These are phyloP conservation scores for Porites lutea DNA, from an alignment of 64 coral and sea anemone species.

Conservation along the genomic window DNA sequence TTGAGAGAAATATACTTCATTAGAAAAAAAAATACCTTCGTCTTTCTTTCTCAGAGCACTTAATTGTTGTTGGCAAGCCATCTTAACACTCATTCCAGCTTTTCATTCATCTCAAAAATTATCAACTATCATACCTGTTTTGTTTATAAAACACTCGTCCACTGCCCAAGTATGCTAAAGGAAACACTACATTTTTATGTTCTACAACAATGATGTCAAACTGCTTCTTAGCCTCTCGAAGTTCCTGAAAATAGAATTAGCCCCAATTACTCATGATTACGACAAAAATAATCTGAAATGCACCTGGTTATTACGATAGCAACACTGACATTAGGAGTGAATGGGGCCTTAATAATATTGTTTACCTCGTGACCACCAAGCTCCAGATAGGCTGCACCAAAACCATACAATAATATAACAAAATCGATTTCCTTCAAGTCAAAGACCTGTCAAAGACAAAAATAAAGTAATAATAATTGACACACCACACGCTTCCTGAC, in stretches of 20 bases:
- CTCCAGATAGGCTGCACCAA: constrained; percentile 80
- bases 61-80: too few species aligned
- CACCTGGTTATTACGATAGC: too few species aligned
- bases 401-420: constrained; percentile 81
- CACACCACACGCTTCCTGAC: too few species aligned
- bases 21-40: neutral
- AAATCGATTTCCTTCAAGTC: constrained; percentile 77
- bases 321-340: too few species aligned
- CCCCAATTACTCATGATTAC: too few species aligned
- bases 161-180: constrained; percentile 81
- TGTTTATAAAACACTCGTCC: constrained; percentile 85
- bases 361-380: constrained; percentile 71
- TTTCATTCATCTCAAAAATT: too few species aligned
- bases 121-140: constrained; percentile 61
- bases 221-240: constrained; percentile 70
- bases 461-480: too few species aligned
- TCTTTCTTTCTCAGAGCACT: too few species aligned
- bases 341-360: neutral
- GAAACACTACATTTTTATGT: constrained; percentile 78
- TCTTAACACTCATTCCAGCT: too few species aligned
- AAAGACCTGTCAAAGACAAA: constrained; percentile 57
- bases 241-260: constrained; percentile 66
- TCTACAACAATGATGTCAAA: constrained; percentile 78
- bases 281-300: neutral
- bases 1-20: neutral